These are phyloP conservation scores for Liparis tanakae DNA, from an alignment of 2,797 vertebrate genomes.

Conservation along the genomic window DNA sequence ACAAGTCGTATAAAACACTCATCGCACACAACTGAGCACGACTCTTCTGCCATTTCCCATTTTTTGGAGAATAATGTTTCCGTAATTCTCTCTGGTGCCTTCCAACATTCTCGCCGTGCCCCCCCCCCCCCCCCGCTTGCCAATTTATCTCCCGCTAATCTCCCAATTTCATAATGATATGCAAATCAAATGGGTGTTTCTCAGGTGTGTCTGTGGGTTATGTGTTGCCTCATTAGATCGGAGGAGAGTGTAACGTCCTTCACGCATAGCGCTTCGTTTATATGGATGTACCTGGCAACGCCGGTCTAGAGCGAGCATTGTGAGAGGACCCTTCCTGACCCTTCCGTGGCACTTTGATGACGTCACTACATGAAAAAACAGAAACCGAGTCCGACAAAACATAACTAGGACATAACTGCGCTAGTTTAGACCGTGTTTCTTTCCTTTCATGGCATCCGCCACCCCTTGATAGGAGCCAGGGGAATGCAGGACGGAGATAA, in stretches of 20 bases:
- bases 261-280: not conserved
- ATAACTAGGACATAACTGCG: conserved; percentile 40
- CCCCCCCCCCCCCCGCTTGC: not conserved
- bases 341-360: not conserved
- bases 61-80: not conserved
- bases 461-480: conserved; percentile 17
- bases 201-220: not conserved
- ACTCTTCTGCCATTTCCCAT: conserved; percentile 20
- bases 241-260: not conserved
- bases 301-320: not conserved
- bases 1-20: conserved; percentile 14
- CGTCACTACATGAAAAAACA: conserved; percentile 1
- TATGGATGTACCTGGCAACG: not conserved
- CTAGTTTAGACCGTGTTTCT: conserved; percentile 13
- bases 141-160: not conserved
- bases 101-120: not conserved
- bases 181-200: conserved; percentile 5
- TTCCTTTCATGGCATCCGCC: conserved; percentile 22
- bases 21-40: conserved; percentile 11
- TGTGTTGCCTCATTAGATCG: not conserved
- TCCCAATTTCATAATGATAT: not conserved
- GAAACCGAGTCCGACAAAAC: conserved; percentile 5
- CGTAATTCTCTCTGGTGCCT: not conserved
- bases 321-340: not conserved
- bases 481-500: conserved; percentile 36